Evolutionary conservation across 2,888 invertebrate genomes (phyloP), one percentile per base, ranked within the genome.

Genomic region (Mesopsocus fuscifrons): DNA sequence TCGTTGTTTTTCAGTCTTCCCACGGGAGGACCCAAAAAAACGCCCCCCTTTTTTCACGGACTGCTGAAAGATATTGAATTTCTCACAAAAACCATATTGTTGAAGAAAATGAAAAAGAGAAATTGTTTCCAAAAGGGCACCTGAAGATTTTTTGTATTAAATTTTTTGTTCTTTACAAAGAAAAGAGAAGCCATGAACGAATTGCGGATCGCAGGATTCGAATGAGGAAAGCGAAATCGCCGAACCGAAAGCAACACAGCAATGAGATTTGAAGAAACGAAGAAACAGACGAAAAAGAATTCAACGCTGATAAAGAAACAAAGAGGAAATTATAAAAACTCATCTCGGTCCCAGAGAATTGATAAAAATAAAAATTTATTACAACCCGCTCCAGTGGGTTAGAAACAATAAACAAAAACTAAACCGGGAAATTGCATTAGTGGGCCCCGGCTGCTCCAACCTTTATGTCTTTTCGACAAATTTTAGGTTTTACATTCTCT

Each of bases 341-440:
- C 38, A 38, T 38, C 38, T 38, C 21, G 38, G 38, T 15, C 21
- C 21, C 20, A 13, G n/a, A 20, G 21, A 38, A 38, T 38, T 17
- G 38, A 20, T 38, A 21, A 38, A 38, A 38, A 38, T 38, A 38
- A 38, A 38, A 38, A 38, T 38, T 38, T 38, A 38, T 38, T 20
- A 20, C 20, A 18, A 18, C 20, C 21, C 16, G 38, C 38, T 38
- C 20, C 38, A 20, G 18, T 38, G 38, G 20, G 38, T 21, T 20
- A 20, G 38, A 38, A 38, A 21, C 38, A 38, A 38, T 38, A 38
- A 38, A 38, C 38, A 38, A 38, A n/a, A 38, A 38, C 38, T 38
- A 38, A 38, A 38, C 38, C 17, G 38, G 21, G 38, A 20, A 38
- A 38, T 38, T 38, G 38, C 17, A 38, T 38, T 38, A 38, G 38